A percentile compares a stretch with the other conserved stretches of the same genome.
Conservation (phyloP, 2,113 vertebrate species). For the Maccullochella peelii region DNA sequence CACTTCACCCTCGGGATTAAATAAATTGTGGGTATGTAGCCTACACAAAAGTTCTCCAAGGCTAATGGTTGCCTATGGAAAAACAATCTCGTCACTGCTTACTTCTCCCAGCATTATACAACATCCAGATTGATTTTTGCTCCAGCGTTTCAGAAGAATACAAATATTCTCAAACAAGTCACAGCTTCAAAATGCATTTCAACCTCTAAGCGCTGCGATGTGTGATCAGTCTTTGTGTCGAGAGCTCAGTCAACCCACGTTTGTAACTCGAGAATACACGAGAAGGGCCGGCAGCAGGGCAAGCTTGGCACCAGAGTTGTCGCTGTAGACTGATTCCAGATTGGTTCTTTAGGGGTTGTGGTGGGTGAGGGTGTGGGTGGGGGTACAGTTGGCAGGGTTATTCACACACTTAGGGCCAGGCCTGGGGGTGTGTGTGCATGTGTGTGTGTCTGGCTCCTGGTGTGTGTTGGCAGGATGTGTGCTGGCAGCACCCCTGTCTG, state of each 20-base stretch:
- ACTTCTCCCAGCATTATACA: conserved; percentile 42
- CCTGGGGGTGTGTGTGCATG: conserved; percentile 37
- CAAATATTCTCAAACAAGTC: conserved; percentile 51
- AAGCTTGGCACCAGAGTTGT: conserved; percentile 41
- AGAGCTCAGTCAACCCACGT: conserved; percentile 36
- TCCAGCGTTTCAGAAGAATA: conserved; percentile 38
- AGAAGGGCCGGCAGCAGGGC: conserved; percentile 42
- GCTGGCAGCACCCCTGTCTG: conserved; percentile 68
- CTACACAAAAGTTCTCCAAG: conserved; percentile 34
- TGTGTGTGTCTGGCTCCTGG: conserved; percentile 57
- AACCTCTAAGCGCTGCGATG: conserved; percentile 27
- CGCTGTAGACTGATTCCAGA: conserved; percentile 63
- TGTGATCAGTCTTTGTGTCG: conserved; percentile 46
- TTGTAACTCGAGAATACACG: conserved; percentile 30
- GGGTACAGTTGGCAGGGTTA: conserved; percentile 70
- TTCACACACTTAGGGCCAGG: conserved; percentile 52
- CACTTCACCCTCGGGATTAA: conserved; percentile 47
- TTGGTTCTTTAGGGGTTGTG: conserved; percentile 62
- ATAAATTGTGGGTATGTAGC: conserved; percentile 33
- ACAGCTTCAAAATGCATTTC: conserved; percentile 28
- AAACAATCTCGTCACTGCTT: conserved; percentile 47
- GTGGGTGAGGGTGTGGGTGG: conserved; percentile 20
- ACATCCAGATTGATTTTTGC: conserved; percentile 49
- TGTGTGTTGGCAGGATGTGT: conserved; percentile 61
- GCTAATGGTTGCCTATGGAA: conserved; percentile 52